Conservation (phyloP, 1,140 invertebrate species). For the Drosophila ambigua region DNA sequence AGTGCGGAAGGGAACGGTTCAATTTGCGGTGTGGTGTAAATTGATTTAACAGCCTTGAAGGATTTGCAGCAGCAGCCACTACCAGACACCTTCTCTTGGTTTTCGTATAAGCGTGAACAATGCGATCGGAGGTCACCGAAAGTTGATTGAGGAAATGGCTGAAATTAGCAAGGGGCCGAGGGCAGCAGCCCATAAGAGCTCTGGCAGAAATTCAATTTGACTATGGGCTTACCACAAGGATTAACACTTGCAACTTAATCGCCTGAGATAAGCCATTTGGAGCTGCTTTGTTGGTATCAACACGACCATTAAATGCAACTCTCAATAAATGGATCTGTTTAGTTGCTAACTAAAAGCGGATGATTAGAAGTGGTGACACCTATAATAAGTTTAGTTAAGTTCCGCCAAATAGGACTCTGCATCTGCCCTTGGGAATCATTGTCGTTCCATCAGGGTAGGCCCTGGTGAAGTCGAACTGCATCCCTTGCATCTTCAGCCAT, state of each 20-base stretch:
- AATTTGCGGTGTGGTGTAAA: slow-evolving; percentile 57
- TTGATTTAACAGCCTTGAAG: slow-evolving; percentile 80
- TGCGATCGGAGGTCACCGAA: slow-evolving; percentile 56
- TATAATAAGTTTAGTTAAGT: no score
- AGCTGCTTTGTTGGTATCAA: no score
- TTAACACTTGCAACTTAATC: background rate
- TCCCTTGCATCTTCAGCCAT: slow-evolving; percentile 2
- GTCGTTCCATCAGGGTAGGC: no score
- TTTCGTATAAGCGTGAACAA: slow-evolving; percentile 55
- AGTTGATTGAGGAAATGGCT: slow-evolving; percentile 48
- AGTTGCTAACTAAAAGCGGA: no score
- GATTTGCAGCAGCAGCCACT: slow-evolving; percentile 63
- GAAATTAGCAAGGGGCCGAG: slow-evolving; percentile 43
- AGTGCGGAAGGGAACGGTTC: background rate
- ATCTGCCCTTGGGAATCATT: no score
- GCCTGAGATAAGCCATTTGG: no score
- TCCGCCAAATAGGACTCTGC: no score
- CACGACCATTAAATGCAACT: no score
- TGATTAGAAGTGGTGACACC: no score
- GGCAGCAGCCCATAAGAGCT: background rate
- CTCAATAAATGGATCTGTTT: no score
- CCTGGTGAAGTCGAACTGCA: no score
- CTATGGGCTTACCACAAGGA: background rate
- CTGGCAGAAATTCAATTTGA: slow-evolving; percentile 30
- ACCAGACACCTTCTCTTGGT: slow-evolving; percentile 39